Evolutionary conservation across 1,140 invertebrate species (phyloP), one percentile per base, ranked within the genome.

Genomic region (Polypedilum pembai): DNA sequence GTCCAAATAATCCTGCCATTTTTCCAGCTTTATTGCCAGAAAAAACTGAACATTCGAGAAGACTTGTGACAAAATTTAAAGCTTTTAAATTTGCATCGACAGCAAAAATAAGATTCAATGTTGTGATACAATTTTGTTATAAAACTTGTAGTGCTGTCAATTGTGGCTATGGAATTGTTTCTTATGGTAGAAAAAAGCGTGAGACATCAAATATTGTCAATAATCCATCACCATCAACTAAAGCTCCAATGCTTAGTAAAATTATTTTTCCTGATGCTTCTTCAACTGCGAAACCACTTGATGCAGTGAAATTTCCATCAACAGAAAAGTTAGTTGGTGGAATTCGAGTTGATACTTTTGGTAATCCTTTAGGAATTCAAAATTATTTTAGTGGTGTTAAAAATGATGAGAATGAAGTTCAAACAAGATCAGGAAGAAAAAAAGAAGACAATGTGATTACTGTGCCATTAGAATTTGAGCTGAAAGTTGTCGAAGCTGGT

Each of bases 1-100:
- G 88, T 79, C 86, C 88, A 15, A 88, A 86, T 0, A 87, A 85
- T 77, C 75, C 80, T 4, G 82, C 82, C 40, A 83, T 85, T 21
- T 85, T 85, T 73, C 84, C 85, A 8, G 77, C 78, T 0, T 77
- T 82, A 20, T 74, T 74, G 33, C 82, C 84, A 76, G 74, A 80
- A 1, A 76, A 76, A 17, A 79, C 76, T 0, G 76, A 79, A n/a
- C 77, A 77, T n/a, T 78, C 77, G n/a, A 81, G 75, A 75, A 79
- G 78, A 76, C 75, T 85, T 12, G 76, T 78, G 0, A 79, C 80
- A 1, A 80, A 79, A 4, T 85, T 85, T 75, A 82, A 85, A 77
- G 85, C 85, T 3, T 85, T 85, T 74, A 85, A 85, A 75, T 85
- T 85, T 76, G 80, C 84, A 0, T 81, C 83, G 5, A 83, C 83